Evolutionary conservation across 92 coral and sea anemone species (phyloP).

Genomic region (Palythoa grandiflora): DNA sequence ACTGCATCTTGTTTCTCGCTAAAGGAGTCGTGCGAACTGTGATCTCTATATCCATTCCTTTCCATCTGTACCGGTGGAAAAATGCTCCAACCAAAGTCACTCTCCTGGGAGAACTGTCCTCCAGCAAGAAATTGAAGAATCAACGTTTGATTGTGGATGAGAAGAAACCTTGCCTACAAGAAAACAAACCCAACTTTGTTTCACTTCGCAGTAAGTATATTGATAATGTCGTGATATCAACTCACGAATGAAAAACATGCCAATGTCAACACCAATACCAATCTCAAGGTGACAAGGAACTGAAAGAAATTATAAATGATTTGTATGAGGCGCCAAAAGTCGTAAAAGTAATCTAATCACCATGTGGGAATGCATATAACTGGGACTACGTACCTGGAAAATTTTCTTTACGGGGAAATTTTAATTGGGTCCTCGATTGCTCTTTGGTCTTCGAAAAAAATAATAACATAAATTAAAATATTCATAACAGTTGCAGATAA

Average conservation of each 20-base stretch:
- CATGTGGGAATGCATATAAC: neutral
- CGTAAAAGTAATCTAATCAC: neutral
- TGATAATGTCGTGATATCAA: neutral
- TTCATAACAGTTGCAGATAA: neutral
- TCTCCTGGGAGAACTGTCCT: neutral
- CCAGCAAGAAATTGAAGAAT: neutral
- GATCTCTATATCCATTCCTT: slow-evolving; percentile 76
- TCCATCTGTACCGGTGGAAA: slow-evolving; percentile 64
- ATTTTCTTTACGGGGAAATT: neutral
- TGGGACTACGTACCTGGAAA: neutral
- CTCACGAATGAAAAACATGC: neutral
- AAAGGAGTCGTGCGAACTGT: slow-evolving; percentile 60
- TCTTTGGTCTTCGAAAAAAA: neutral
- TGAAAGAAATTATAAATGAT: slow-evolving; percentile 25
- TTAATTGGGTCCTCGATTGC: neutral
- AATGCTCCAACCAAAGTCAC: neutral
- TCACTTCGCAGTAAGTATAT: neutral
- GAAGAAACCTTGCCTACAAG: neutral
- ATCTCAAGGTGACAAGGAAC: neutral
- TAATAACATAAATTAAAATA: neutral
- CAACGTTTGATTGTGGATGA: neutral
- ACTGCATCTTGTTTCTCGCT: slow-evolving; percentile 90
- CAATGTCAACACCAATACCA: neutral
- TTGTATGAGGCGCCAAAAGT: slow-evolving; percentile 36
- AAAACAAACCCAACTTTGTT: neutral